These are phyloP conservation scores for Pseudochromis fuscus DNA, from an alignment of 2,797 vertebrate genomes.

Conservation along the genomic window DNA sequence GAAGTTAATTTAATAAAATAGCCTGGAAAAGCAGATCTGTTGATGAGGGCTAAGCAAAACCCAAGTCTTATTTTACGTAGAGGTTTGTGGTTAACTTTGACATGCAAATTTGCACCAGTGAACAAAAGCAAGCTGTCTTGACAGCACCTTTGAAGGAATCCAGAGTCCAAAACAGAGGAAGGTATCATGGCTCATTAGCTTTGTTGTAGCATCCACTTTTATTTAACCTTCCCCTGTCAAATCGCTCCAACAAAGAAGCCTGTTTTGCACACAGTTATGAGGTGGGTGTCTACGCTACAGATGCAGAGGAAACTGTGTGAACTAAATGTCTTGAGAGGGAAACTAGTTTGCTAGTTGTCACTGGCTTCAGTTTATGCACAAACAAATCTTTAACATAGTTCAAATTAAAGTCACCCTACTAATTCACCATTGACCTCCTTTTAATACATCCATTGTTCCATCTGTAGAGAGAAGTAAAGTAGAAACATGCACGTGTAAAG, in stretches of 20 bases:
- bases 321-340: neutral
- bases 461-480: neutral
- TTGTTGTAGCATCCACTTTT: neutral
- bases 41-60: neutral
- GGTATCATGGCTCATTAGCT: constrained; percentile 7
- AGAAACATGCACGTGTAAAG: neutral
- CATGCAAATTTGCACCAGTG: constrained; percentile 8
- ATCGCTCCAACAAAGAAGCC: neutral
- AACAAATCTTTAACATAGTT: neutral
- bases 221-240: neutral
- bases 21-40: neutral
- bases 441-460: neutral
- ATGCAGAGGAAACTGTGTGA: neutral
- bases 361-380: neutral
- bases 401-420: neutral
- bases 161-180: constrained; percentile 4
- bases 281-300: neutral
- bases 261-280: neutral
- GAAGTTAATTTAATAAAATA: constrained; percentile 3
- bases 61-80: neutral
- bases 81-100: constrained; percentile 14
- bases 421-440: neutral
- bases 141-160: neutral
- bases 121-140: constrained; percentile 3
- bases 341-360: neutral